These are phyloP conservation scores for Grus americana DNA, from an alignment of 2,113 vertebrate species.

Conservation along the genomic window DNA sequence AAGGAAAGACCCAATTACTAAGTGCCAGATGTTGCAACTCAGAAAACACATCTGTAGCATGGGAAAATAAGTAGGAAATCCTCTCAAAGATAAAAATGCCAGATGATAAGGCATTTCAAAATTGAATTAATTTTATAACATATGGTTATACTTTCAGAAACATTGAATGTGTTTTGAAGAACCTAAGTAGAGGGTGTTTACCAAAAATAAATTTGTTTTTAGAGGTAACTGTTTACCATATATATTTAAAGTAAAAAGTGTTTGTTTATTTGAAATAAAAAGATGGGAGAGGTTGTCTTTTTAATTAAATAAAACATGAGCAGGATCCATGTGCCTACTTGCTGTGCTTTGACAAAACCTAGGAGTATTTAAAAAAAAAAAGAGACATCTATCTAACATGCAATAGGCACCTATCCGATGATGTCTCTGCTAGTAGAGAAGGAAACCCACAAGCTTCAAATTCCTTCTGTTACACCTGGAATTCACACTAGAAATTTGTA, in stretches of 20 bases:
- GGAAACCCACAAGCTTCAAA: background rate
- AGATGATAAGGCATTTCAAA: constrained; percentile 27
- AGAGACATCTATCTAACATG: background rate
- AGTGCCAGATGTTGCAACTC: constrained; percentile 36
- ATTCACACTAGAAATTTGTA: background rate
- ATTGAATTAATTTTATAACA: constrained; percentile 15
- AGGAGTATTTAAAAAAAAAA: background rate
- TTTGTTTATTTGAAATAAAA: background rate
- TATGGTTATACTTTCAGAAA: constrained; percentile 23
- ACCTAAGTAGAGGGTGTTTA: background rate
- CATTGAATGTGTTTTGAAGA: background rate
- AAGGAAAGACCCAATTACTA: constrained; percentile 25
- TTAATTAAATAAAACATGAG: background rate
- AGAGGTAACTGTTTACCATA: background rate
- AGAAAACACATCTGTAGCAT: constrained; percentile 24
- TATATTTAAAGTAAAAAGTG: background rate
- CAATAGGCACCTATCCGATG: background rate
- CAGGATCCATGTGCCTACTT: background rate
- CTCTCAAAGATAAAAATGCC: constrained; percentile 27
- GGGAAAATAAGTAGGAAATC: constrained; percentile 17
- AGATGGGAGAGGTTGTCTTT: background rate
- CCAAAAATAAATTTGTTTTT: background rate
- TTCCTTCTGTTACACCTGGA: background rate
- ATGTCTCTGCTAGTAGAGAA: background rate
- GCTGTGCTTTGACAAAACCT: background rate